Conservation (phyloP, 2,113 vertebrate genomes). For the Odocoileus hemionus region DNA sequence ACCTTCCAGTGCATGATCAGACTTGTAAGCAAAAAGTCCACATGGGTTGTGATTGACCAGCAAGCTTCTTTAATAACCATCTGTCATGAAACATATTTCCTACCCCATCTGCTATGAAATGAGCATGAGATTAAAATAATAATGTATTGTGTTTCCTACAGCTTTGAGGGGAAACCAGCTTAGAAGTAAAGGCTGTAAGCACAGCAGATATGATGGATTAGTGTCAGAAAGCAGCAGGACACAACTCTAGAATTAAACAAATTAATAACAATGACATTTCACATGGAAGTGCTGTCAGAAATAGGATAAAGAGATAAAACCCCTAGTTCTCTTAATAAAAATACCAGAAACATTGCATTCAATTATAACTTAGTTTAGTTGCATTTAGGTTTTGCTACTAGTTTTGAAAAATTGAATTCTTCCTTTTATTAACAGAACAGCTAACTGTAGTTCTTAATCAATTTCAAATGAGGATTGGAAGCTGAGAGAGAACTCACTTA, state of each 20-base stretch:
- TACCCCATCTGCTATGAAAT: conserved; percentile 49
- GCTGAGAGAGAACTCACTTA: neutral
- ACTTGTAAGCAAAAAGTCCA: conserved; percentile 44
- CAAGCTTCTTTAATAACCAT: conserved; percentile 59
- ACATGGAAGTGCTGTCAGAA: conserved; percentile 14
- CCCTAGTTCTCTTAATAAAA: neutral
- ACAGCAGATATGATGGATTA: conserved; percentile 33
- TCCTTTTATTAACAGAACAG: neutral
- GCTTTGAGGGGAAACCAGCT: conserved; percentile 35
- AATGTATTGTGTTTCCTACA: neutral
- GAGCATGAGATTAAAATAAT: conserved; percentile 19
- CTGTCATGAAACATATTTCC: conserved; percentile 41
- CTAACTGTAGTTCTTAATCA: neutral
- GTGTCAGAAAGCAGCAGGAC: conserved; percentile 46
- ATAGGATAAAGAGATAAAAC: neutral
- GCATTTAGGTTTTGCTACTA: neutral
- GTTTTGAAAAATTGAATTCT: conserved; percentile 18
- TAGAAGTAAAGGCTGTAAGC: conserved; percentile 32
- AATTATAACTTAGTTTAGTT: conserved; percentile 12
- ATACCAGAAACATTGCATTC: neutral
- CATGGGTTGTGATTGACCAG: conserved; percentile 44
- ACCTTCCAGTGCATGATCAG: neutral
- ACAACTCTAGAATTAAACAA: neutral
- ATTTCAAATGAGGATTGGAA: neutral
- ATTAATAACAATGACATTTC: neutral